Evolutionary conservation across 2,888 invertebrate species (phyloP), one percentile per base, ranked within the genome.

Genomic region (Phengaris arion): DNA sequence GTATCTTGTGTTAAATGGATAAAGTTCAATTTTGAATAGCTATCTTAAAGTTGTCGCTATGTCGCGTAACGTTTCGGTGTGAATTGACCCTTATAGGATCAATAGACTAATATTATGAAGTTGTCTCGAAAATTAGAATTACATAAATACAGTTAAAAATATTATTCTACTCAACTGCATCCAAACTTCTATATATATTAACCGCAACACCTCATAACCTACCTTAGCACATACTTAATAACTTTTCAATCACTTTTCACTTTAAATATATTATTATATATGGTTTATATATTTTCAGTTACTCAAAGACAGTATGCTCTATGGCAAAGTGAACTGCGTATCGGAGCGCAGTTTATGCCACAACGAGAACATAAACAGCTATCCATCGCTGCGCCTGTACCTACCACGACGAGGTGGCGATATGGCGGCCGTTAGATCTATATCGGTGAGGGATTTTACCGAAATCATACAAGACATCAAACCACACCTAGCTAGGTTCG

Each of bases 281-380:
- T 12, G 48, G 48, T 75, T 55, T 75, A 45, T 55, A 48, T 55
- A 48, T 57, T 85, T 84, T 2, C 86, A 93, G 94, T 78, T 85
- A 15, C 83, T 94, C 4, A 85, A 87, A 81, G 86, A 88, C 77
- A 86, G 86, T 2, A 86, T 93, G 0, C 84, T 90, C 35, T 85
- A 90, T 8, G 94, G 92, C 74, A 89, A 87, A 84, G 94, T 94
- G 77, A 90, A 94, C 82, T 94, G 94, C 81, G 77, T 91, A 7
- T 83, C 82, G 6, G 92, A 93, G 48, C 86, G 92, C 2, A 85
- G 86, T 1, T 78, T 93, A 0, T 94, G 94, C 79, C 89, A 90
- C 76, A 87, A 89, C 79, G 92, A 94, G 77, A 88, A 89, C 55
- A 86, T 94, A 48, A 84, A 84, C 52, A 85, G 86, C 75, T 94